A percentile compares a stretch with the other conserved stretches of the same genome.
phyloP scores from a whole-genome alignment of 2,113 vertebrate species.

The Protobothrops flavoviridis region DNA sequence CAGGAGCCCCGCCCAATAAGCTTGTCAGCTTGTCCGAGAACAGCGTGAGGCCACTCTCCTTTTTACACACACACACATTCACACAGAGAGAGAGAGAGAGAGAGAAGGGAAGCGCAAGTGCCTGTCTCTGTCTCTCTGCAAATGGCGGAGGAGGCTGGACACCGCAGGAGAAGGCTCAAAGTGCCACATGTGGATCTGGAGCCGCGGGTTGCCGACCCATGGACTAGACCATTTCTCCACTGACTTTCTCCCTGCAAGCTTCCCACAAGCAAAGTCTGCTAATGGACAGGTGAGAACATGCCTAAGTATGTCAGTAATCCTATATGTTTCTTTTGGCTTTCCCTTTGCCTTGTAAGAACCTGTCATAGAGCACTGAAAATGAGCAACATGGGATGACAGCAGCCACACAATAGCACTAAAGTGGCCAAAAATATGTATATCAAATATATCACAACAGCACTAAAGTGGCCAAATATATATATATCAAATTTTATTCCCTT shows the following conservation, averaged over 20 bases:
- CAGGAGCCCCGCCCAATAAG: too few relatives aligned
- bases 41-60: too few relatives aligned
- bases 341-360: background rate
- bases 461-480: background rate
- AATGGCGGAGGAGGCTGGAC: too few relatives aligned
- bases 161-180: too few relatives aligned
- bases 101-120: too few relatives aligned
- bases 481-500: background rate
- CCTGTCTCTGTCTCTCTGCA: too few relatives aligned
- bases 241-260: background rate
- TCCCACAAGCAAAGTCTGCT: background rate
- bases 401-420: background rate
- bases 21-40: too few relatives aligned
- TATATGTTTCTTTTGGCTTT: background rate
- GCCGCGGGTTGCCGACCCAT: too few relatives aligned
- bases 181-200: too few relatives aligned
- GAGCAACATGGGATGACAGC: background rate
- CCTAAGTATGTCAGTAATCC: background rate
- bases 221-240: background rate
- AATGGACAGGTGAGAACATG: background rate
- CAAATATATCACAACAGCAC: background rate
- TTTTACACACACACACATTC: too few relatives aligned
- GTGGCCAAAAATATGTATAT: background rate
- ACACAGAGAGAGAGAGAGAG: too few relatives aligned
- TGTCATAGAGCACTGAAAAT: background rate